These are phyloP conservation scores for Magallana gigas DNA, from an alignment of 1,140 invertebrate species.

Conservation along the genomic window DNA sequence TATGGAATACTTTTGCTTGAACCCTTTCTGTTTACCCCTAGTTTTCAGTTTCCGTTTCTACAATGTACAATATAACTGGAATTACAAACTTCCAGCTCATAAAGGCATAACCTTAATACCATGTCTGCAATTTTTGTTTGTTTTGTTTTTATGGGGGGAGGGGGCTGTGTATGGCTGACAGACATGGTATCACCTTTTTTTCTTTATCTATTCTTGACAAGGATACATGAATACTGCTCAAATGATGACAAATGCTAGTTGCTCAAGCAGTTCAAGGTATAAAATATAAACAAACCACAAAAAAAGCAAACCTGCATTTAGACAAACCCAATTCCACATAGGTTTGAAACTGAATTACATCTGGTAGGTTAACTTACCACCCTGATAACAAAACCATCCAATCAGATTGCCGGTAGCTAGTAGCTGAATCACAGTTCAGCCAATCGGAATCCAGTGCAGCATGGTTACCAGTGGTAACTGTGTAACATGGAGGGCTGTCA, in stretches of 20 bases:
- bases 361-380: not conserved
- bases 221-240: no score
- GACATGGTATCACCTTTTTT: no score
- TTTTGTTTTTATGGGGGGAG: no score
- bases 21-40: not conserved
- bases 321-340: not conserved
- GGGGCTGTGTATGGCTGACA: no score
- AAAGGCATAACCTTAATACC: no score
- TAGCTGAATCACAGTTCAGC: slow-evolving; percentile 32
- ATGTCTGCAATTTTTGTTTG: no score
- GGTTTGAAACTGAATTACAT: not conserved
- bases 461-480: slow-evolving; percentile 23
- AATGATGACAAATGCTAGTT: no score
- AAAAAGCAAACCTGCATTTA: not conserved
- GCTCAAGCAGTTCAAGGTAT: no score
- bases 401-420: slow-evolving; percentile 7
- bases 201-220: no score
- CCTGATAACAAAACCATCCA: slow-evolving; percentile 20
- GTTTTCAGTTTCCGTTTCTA: slow-evolving; percentile 10
- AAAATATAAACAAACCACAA: no score
- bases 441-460: slow-evolving; percentile 29
- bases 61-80: not conserved
- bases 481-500: slow-evolving; percentile 11
- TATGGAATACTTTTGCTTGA: slow-evolving; percentile 42
- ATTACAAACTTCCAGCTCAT: no score